These are phyloP conservation scores for Antennarius striatus DNA, from an alignment of 2,113 vertebrate species.

Conservation along the genomic window DNA sequence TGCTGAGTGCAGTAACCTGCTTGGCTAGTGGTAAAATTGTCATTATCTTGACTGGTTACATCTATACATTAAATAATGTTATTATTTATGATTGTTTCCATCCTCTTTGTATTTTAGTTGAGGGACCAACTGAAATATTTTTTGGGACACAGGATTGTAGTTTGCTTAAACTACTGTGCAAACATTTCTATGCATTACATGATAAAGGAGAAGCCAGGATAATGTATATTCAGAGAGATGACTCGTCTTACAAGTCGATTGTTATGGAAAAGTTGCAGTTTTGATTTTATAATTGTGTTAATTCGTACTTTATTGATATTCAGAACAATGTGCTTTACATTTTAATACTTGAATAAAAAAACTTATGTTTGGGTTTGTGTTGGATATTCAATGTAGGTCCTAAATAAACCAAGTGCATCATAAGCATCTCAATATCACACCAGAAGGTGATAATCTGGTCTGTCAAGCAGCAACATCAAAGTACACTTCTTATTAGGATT, in stretches of 20 bases:
- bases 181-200: conserved; percentile 83
- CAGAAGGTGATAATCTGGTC: too few species aligned
- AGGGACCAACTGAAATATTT: conserved; percentile 76
- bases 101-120: conserved; percentile 63
- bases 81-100: conserved; percentile 31
- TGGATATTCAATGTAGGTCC: conserved; percentile 37
- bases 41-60: conserved; percentile 32
- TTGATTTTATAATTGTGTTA: conserved; percentile 81
- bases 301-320: conserved; percentile 80
- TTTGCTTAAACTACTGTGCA: conserved; percentile 76
- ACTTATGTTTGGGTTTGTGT: conserved; percentile 74
- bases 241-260: conserved; percentile 66
- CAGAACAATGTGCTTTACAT: conserved; percentile 81
- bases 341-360: conserved; percentile 88
- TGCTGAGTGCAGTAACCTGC: conserved; percentile 59
- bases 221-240: conserved; percentile 36
- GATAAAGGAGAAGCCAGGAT: conserved; percentile 46
- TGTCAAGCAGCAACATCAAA: too few species aligned
- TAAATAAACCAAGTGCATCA: conserved; percentile 35
- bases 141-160: conserved; percentile 73
- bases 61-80: conserved; percentile 39
- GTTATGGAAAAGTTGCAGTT: conserved; percentile 67
- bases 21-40: conserved; percentile 33
- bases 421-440: conserved; percentile 14
- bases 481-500: too few species aligned